Base-by-base conservation (phyloP, 2,797 vertebrate species). In the Protonibea diacanthus region DNA sequence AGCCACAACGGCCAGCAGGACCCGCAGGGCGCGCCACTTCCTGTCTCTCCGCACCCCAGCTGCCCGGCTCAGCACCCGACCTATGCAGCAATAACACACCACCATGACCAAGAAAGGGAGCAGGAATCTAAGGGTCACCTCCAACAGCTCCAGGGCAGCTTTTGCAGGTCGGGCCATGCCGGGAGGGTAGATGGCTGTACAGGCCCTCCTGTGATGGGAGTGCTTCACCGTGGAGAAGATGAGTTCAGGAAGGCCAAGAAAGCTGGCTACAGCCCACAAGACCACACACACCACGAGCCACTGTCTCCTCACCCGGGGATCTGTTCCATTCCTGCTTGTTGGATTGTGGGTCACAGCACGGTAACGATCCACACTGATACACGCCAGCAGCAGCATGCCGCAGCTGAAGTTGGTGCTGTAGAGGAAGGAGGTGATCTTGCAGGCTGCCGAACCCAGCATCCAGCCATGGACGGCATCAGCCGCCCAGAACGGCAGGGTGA, bases 391-490 rank as follows among this genome's bases (percentile, higher is more conserved):
- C 79, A 97, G 95, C 97, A 99, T 99, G 71, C 97, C 95, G 5
- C 96, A 97, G 80, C 96, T 97, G 92, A 99, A 99, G 87, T 97
- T 99, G 68, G 95, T 90, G n/a, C 96, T 96, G 85, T 98, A 99
- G 67, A 97, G 89, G 47, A 96, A 96, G 25, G 96, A 96, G 11
- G 95, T 92, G 51, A 97, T 49, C 91, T 98, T 98, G 90, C 98
- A 99, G 90, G 96, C 95, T 0, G 47, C 15, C 0, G 68, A 77
- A 1, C 97, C 97, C 48, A 99, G 84, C 74, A 77, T 89, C 98
- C 98, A 99, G 7, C 97, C 97, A 0, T 96, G 95, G 60, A 96
- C 94, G 1, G 97, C 97, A 3, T 96, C 96, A 0, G 94, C 96
- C 0, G 96, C 97, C 98, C 97, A 99, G 52, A 99, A 98, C 0